phyloP scores from a whole-genome alignment of 2,797 vertebrate genomes.

The Epinephelus awoara region DNA sequence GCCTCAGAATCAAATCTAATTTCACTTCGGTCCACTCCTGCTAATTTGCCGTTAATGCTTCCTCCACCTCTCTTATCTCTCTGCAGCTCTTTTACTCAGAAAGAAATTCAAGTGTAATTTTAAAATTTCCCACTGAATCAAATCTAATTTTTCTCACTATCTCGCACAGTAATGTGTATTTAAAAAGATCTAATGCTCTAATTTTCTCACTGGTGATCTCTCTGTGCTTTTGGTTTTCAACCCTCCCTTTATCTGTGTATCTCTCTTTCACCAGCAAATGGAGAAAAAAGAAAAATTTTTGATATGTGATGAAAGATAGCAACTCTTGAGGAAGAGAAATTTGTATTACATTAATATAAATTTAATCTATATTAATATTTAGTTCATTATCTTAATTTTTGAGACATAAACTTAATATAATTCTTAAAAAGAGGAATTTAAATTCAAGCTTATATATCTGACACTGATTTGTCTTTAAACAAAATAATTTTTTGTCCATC shows the following conservation, averaged over 20 bases:
- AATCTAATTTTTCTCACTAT: slow-evolving; percentile 73
- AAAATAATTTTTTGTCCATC: slow-evolving; percentile 7
- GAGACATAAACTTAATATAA: not conserved
- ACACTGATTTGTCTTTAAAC: slow-evolving; percentile 3
- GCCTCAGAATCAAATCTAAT: slow-evolving; percentile 75
- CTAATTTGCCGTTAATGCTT: slow-evolving; percentile 73
- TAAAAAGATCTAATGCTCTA: slow-evolving; percentile 61
- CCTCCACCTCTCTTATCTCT: slow-evolving; percentile 42
- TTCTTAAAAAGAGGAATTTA: not conserved
- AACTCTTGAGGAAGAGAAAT: not conserved
- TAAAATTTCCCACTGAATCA: slow-evolving; percentile 69
- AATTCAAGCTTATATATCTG: not conserved
- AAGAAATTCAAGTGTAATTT: slow-evolving; percentile 73
- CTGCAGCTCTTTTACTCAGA: slow-evolving; percentile 55
- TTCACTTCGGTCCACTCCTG: slow-evolving; percentile 66
- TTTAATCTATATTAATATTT: not conserved
- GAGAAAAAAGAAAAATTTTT: slow-evolving; percentile 9
- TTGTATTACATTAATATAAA: not conserved
- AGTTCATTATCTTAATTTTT: not conserved
- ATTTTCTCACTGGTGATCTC: slow-evolving; percentile 35
- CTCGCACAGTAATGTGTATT: slow-evolving; percentile 66
- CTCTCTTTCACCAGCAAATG: not conserved
- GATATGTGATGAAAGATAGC: slow-evolving; percentile 1
- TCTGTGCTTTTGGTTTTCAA: not conserved
- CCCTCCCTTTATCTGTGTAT: not conserved